phyloP scores from a whole-genome alignment of 2,113 vertebrate species.

The Eudyptes chrysolophus region DNA sequence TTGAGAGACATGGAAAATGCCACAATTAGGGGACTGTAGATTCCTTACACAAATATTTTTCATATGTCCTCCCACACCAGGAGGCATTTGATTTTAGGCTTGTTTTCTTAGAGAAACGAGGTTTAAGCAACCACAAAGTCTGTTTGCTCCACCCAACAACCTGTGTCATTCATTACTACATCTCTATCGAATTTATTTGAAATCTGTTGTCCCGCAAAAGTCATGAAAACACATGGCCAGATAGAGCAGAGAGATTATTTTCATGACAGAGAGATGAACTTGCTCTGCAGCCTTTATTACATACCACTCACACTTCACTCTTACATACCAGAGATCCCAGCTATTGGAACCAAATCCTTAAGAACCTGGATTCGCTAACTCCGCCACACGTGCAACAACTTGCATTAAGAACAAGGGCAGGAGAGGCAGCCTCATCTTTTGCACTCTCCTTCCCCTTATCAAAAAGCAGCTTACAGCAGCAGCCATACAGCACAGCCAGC shows the following conservation, averaged over 20 bases:
- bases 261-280: neutral
- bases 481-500: neutral
- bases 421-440: neutral
- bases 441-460: neutral
- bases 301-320: neutral
- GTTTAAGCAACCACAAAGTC: neutral
- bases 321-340: neutral
- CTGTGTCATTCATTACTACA: neutral
- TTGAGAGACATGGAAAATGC: neutral
- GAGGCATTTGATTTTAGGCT: neutral
- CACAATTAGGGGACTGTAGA: neutral
- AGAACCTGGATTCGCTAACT: neutral
- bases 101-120: neutral
- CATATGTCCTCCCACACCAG: neutral
- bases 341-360: neutral
- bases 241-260: neutral
- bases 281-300: neutral
- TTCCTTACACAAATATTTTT: constrained; percentile 12
- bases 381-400: accelerated
- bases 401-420: neutral
- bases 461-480: neutral
- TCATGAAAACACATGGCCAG: neutral
- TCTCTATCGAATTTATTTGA: neutral
- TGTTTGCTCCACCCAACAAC: neutral
- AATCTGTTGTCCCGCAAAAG: neutral